phyloP scores from a whole-genome alignment of 37 sponge, comb jelly and placozoan genomes.

The Lycopodina hypogea region DNA sequence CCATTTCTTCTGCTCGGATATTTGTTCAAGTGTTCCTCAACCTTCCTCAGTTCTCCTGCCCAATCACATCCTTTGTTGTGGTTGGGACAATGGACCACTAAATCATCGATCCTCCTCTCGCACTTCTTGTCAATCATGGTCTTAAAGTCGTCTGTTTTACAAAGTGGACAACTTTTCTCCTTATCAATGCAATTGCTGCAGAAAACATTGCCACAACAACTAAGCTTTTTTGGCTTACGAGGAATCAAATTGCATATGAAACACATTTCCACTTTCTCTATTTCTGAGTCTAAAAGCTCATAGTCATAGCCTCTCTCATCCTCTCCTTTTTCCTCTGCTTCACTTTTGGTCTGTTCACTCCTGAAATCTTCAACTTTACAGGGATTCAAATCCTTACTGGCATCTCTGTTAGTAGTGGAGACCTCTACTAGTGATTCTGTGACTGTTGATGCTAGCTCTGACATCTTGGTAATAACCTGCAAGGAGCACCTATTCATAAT shows the following conservation, averaged over 20 bases:
- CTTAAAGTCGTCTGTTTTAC: conserved; percentile 19
- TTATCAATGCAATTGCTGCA: conserved; percentile 28
- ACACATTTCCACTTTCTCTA: conserved; percentile 12
- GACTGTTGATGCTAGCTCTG: too few relatives aligned
- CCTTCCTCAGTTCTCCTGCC: conserved; percentile 34
- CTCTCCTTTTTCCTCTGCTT: neutral
- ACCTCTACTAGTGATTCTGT: too few relatives aligned
- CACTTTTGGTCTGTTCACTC: neutral
- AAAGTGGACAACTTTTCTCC: conserved; percentile 39
- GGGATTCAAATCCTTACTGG: neutral
- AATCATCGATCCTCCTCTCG: conserved; percentile 22
- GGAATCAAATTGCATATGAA: conserved; percentile 39
- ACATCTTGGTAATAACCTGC: too few relatives aligned
- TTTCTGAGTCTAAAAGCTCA: neutral
- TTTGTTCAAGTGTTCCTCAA: conserved; percentile 25
- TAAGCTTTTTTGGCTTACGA: conserved; percentile 30
- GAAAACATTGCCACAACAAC: conserved; percentile 58
- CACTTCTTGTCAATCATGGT: conserved; percentile 26
- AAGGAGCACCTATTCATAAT: too few relatives aligned
- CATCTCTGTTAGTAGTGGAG: too few relatives aligned
- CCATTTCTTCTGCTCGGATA: neutral
- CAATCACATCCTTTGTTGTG: conserved; percentile 34
- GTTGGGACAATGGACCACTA: conserved; percentile 30
- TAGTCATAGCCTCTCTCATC: conserved; percentile 20
- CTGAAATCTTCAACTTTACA: neutral